Evolutionary conservation across 2,113 vertebrate species (phyloP).

Genomic region (Rhinolophus sinicus): DNA sequence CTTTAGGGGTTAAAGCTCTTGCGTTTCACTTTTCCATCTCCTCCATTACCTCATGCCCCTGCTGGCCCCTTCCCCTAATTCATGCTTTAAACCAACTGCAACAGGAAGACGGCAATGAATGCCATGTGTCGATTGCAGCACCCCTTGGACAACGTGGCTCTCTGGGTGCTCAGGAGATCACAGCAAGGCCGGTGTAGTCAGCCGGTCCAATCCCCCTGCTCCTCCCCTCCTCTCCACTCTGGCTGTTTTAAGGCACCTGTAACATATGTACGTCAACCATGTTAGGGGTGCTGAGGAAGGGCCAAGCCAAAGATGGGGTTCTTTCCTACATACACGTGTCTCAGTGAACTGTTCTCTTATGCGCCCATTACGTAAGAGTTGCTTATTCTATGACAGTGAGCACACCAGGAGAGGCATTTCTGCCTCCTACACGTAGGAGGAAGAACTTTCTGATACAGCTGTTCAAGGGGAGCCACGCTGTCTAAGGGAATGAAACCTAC

Average conservation of each 20-base stretch:
- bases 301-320: neutral
- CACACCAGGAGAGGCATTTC: neutral
- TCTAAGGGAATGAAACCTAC: neutral
- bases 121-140: accelerated
- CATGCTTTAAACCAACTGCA: neutral
- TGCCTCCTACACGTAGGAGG: neutral
- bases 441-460: neutral
- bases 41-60: neutral
- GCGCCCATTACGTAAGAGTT: neutral
- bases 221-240: neutral
- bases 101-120: neutral
- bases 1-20: constrained; percentile 55
- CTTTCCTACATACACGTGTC: accelerated
- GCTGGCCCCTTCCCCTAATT: neutral
- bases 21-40: constrained; percentile 19
- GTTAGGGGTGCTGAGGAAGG: neutral
- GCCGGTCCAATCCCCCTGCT: neutral
- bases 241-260: neutral
- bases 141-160: accelerated
- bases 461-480: neutral
- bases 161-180: neutral
- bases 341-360: neutral
- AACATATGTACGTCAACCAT: accelerated
- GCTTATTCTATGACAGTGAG: neutral
- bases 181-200: neutral